Percentiles rank a stretch among this genome's conserved stretches.
Evolutionary conservation across 1,140 invertebrate species (phyloP).

Genomic region (Spodoptera litura): DNA sequence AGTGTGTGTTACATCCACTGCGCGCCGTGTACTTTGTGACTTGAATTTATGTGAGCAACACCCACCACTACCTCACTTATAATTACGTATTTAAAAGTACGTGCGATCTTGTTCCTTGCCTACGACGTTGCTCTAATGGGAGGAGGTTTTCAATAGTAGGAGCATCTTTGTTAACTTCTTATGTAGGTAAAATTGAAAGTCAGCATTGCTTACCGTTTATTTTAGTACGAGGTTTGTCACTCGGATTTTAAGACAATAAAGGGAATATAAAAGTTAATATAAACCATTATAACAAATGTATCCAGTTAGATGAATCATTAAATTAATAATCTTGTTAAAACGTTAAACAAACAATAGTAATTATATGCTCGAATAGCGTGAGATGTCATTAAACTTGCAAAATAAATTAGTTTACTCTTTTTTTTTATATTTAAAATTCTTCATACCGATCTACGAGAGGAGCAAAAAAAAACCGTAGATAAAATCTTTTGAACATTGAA

Average conservation of each 20-base stretch:
- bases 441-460: neutral
- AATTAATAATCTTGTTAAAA: too few relatives aligned
- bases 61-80: slow-evolving; percentile 20
- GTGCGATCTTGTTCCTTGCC: slow-evolving; percentile 5
- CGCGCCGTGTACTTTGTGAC: slow-evolving; percentile 41
- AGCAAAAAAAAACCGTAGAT: neutral
- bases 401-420: too few relatives aligned
- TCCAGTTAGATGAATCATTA: too few relatives aligned
- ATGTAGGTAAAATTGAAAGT: neutral
- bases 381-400: too few relatives aligned
- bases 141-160: neutral
- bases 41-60: slow-evolving; percentile 43
- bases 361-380: too few relatives aligned
- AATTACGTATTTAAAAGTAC: slow-evolving; percentile 33
- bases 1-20: slow-evolving; percentile 55
- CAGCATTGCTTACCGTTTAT: too few relatives aligned
- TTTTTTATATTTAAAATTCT: neutral
- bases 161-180: neutral
- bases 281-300: too few relatives aligned
- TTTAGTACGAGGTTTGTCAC: too few relatives aligned
- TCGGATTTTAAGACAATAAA: too few relatives aligned
- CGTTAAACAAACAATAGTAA: too few relatives aligned
- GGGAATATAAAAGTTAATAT: too few relatives aligned
- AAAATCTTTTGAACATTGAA: too few relatives aligned
- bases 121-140: neutral